phyloP scores from a whole-genome alignment of 2,113 vertebrate genomes.

The Gopherus evgoodei region DNA sequence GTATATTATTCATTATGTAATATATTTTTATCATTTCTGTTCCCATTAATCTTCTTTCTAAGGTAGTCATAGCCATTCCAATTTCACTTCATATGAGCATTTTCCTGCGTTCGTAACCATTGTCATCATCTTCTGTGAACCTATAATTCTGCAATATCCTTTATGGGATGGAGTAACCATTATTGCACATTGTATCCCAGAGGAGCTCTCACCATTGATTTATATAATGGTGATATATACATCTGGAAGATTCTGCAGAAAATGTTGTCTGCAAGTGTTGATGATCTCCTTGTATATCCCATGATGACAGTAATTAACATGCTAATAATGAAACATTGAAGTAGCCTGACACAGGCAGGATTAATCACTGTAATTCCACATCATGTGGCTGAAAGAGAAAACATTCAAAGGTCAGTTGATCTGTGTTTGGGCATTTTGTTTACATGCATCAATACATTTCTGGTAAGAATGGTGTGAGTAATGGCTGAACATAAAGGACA shows the following conservation, averaged over 20 bases:
- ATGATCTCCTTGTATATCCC: not conserved
- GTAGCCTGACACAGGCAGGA: not conserved
- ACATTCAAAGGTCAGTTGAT: not conserved
- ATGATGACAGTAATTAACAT: not conserved
- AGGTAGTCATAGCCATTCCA: not conserved
- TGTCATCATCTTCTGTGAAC: not conserved
- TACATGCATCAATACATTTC: not conserved
- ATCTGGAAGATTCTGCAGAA: not conserved
- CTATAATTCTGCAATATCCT: not conserved
- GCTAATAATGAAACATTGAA: not conserved
- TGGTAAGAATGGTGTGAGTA: not conserved
- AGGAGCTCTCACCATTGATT: not conserved
- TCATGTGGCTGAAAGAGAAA: not conserved
- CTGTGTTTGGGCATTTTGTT: not conserved
- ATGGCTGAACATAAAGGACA: not conserved
- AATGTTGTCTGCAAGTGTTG: not conserved
- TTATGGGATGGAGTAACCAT: not conserved
- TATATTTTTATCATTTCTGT: not conserved
- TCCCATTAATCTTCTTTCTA: not conserved
- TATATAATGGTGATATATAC: not conserved
- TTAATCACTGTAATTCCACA: not conserved
- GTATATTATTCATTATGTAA: not conserved
- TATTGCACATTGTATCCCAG: not conserved
- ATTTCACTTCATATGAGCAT: not conserved
- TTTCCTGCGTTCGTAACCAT: not conserved